A percentile compares a stretch with the other conserved stretches of the same genome.
Evolutionary conservation across 2,113 vertebrate genomes (phyloP).

Genomic region (Scolopax mira): DNA sequence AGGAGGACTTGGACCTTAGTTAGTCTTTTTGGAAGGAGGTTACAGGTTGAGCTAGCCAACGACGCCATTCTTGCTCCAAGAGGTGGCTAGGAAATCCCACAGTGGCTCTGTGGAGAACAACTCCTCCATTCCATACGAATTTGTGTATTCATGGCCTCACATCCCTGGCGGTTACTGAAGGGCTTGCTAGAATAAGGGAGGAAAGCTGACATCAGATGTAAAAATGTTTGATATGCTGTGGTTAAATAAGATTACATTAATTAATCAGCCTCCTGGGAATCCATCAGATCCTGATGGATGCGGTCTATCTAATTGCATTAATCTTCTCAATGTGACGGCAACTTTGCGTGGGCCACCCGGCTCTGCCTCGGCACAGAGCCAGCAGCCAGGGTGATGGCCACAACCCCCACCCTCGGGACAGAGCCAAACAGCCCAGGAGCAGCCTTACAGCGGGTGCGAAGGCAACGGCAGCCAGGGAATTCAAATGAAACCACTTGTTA

Average conservation of each 20-base stretch:
- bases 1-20: background rate
- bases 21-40: background rate
- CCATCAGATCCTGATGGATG: background rate
- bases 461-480: background rate
- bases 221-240: background rate
- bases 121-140: too few species aligned
- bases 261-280: conserved; percentile 22
- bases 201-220: background rate
- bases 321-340: background rate
- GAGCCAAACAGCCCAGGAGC: background rate
- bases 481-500: conserved; percentile 10
- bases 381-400: background rate
- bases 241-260: conserved; percentile 38
- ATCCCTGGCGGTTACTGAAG: background rate
- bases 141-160: background rate
- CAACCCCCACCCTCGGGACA: background rate
- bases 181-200: background rate
- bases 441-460: background rate
- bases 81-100: background rate
- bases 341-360: background rate
- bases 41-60: background rate
- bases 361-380: background rate
- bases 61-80: background rate
- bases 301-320: background rate
- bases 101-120: background rate